Conservation (phyloP, 2,113 vertebrate genomes). For the Echinops telfairi region DNA sequence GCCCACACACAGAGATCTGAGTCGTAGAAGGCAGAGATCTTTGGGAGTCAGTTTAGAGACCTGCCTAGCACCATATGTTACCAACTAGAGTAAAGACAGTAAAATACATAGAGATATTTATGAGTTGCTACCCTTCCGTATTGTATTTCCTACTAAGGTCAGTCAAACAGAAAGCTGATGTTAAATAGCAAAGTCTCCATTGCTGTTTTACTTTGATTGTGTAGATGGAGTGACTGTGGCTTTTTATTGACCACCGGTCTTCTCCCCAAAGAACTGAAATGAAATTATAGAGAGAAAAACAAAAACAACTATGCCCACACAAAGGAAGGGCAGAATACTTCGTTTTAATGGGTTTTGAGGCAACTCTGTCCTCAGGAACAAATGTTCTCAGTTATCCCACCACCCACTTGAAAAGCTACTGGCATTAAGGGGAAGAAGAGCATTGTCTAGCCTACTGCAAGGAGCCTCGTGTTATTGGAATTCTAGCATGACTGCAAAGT, state of each 20-base stretch:
- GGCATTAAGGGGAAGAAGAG: constrained; percentile 68
- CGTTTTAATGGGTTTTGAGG: constrained; percentile 83
- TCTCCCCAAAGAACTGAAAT: constrained; percentile 79
- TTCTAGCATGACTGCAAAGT: constrained; percentile 84
- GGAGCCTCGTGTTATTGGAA: constrained; percentile 81
- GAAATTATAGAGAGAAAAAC: constrained; percentile 64
- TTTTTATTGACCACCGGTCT: constrained; percentile 70
- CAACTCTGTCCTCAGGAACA: constrained; percentile 66
- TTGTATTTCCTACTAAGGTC: neutral
- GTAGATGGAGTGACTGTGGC: constrained; percentile 37
- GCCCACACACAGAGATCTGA: neutral
- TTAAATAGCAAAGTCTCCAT: constrained; percentile 25
- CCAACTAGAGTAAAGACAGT: neutral
- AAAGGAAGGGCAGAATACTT: constrained; percentile 77
- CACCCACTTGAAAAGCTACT: constrained; percentile 81
- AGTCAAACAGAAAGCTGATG: neutral
- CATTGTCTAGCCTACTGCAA: constrained; percentile 70
- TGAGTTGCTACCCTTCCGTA: neutral
- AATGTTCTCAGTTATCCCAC: constrained; percentile 76
- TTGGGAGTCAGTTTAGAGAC: neutral
- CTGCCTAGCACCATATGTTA: neutral
- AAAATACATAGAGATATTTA: neutral
- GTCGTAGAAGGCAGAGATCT: no score
- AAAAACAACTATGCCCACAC: constrained; percentile 68
- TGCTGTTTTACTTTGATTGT: constrained; percentile 35